Evolutionary conservation across 1,140 invertebrate genomes (phyloP).

Genomic region (Epicauta chinensis): DNA sequence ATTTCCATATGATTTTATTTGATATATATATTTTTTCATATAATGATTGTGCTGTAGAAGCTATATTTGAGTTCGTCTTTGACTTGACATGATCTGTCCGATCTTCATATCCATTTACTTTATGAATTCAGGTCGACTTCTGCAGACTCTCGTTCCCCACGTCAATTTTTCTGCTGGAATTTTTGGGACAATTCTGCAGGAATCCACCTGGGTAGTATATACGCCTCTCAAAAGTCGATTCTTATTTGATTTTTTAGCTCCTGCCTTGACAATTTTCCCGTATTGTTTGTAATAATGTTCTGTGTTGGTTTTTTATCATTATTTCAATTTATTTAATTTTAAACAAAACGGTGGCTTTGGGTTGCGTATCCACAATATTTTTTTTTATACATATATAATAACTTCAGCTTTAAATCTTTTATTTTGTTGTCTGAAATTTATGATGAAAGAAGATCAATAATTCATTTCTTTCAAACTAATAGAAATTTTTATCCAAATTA

Average conservation of each 20-base stretch:
- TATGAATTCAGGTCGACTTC: slow-evolving; percentile 5
- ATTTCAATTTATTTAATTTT: no score
- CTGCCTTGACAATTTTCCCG: slow-evolving; percentile 30
- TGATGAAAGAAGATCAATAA: no score
- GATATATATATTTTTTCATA: slow-evolving; percentile 26
- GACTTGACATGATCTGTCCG: slow-evolving; percentile 32
- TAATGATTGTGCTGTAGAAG: slow-evolving; percentile 39
- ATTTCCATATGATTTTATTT: neutral
- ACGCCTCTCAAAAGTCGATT: no score
- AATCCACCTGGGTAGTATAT: slow-evolving; percentile 1
- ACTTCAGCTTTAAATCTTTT: no score
- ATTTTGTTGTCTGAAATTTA: no score
- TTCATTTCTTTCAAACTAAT: no score
- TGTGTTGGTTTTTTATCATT: slow-evolving; percentile 21
- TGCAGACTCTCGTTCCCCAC: neutral
- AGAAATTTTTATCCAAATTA: no score
- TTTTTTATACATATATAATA: no score
- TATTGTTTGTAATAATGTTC: slow-evolving; percentile 20
- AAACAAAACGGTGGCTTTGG: slow-evolving; percentile 31
- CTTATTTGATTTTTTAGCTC: slow-evolving; percentile 28
- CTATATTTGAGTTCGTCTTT: slow-evolving; percentile 33
- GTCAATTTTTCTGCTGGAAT: no score
- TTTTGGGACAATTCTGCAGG: neutral
- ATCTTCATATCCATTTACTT: slow-evolving; percentile 36
- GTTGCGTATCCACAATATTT: slow-evolving; percentile 23